phyloP scores from a whole-genome alignment of 2,888 invertebrate genomes.

The Lochmaea capreae region DNA sequence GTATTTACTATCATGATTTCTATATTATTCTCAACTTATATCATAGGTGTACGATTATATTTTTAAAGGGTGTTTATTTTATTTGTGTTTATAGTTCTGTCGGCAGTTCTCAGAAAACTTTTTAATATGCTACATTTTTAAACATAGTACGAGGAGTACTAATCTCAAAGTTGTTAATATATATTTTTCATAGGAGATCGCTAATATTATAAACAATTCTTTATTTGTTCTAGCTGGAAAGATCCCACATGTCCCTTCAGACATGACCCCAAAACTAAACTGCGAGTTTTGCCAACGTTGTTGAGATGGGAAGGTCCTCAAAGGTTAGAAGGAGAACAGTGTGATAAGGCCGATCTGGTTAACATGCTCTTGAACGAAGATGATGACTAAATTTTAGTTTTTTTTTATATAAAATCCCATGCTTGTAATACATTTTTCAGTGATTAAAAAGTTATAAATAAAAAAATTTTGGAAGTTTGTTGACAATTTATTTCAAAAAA shows the following conservation, averaged over 20 bases:
- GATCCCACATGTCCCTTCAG: slow-evolving; percentile 84
- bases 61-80: too few species aligned
- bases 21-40: too few species aligned
- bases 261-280: slow-evolving; percentile 76
- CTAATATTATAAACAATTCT: too few species aligned
- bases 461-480: neutral
- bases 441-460: neutral
- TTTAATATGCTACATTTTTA: too few species aligned
- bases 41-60: too few species aligned
- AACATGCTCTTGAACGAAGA: slow-evolving; percentile 85
- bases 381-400: slow-evolving; percentile 60
- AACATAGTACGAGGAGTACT: too few species aligned
- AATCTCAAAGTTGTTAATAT: too few species aligned
- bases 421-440: neutral
- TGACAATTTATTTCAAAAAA: too few species aligned
- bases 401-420: neutral
- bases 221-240: slow-evolving; percentile 78
- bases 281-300: slow-evolving; percentile 87
- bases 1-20: too few species aligned
- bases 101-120: too few species aligned
- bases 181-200: too few species aligned
- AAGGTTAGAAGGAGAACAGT: slow-evolving; percentile 83
- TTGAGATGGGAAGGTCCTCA: slow-evolving; percentile 83
- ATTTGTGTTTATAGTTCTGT: too few species aligned
- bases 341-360: slow-evolving; percentile 78